Evolutionary conservation across 2,797 vertebrate species (phyloP), one percentile per base, ranked within the genome.

Genomic region (Acrossocheilus fasciatus): DNA sequence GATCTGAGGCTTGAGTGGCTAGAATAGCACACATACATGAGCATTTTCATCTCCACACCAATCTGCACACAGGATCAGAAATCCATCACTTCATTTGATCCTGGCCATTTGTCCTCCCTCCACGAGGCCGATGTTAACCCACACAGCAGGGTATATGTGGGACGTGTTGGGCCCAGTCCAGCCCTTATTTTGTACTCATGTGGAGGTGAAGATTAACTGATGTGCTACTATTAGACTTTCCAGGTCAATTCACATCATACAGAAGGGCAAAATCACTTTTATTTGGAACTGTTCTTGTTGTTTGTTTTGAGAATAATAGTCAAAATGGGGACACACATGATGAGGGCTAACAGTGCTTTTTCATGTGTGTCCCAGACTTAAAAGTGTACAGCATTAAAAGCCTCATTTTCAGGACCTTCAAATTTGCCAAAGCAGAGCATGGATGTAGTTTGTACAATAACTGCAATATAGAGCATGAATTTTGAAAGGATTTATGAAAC

Each of bases 1-100:
- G 47, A 59, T 69, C 89, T 90, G 89, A 78, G 92, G 94, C 93
- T 95, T 92, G 92, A 94, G 92, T 92, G 93, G 92, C 91, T 90
- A 93, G 92, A 93, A 94, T 94, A 88, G 57, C 93, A 93, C 91
- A 93, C 89, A 92, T 92, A 94, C 92, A 92, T 93, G 93, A 94
- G 92, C 94, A 93, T 82, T 94, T 93, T 94, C 94, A 94, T 94
- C 77, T 93, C 90, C 90, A 92, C 54, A 39, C 59, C n/a, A 47
- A 30, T 76, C 6, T 85, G 59, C 84, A 87, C 90, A 82, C 70
- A 57, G 73, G 73, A 62, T 83, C 64, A 41, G 45, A 52, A 75
- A 39, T 64, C 82, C 41, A 39, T 8, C 4, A 45, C 30, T 82
- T n/a, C 68, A n/a, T 73, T 79, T 87, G 52, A 43, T 87, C 26